These are phyloP conservation scores for Sebastolobus altivelis DNA, from an alignment of 2,797 vertebrate genomes.

Conservation along the genomic window DNA sequence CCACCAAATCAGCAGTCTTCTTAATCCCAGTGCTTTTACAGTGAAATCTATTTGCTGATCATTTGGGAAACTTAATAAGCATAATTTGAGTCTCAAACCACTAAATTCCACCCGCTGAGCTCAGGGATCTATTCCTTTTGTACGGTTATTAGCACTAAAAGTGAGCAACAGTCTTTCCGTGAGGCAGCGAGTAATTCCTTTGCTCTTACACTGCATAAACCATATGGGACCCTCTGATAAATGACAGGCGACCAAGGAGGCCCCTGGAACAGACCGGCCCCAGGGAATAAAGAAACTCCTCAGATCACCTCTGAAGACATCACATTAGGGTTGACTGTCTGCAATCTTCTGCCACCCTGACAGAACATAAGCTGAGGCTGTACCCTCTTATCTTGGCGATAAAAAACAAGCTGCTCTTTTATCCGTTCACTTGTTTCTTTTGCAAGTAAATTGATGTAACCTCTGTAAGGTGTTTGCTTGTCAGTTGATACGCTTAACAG, in stretches of 20 bases:
- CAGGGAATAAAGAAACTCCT: slow-evolving; percentile 55
- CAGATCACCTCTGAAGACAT: slow-evolving; percentile 63
- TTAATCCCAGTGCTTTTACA: not conserved
- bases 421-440: slow-evolving; percentile 52
- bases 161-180: slow-evolving; percentile 27
- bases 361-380: slow-evolving; percentile 34
- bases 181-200: slow-evolving; percentile 17
- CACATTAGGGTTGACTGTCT: slow-evolving; percentile 44
- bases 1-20: slow-evolving; percentile 25
- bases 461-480: slow-evolving; percentile 75
- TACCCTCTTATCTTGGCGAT: slow-evolving; percentile 44
- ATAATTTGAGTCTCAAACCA: slow-evolving; percentile 33
- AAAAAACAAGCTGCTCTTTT: slow-evolving; percentile 55
- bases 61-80: not conserved
- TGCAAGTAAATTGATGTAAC: slow-evolving; percentile 59
- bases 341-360: slow-evolving; percentile 43
- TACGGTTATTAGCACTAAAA: slow-evolving; percentile 4
- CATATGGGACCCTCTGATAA: slow-evolving; percentile 56
- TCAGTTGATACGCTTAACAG: slow-evolving; percentile 67
- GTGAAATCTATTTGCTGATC: not conserved
- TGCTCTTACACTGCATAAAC: slow-evolving; percentile 25
- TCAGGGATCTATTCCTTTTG: not conserved
- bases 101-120: slow-evolving; percentile 10
- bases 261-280: slow-evolving; percentile 31
- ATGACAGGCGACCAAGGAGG: slow-evolving; percentile 36